phyloP scores from a whole-genome alignment of 2,888 invertebrate genomes.

The Actias luna region DNA sequence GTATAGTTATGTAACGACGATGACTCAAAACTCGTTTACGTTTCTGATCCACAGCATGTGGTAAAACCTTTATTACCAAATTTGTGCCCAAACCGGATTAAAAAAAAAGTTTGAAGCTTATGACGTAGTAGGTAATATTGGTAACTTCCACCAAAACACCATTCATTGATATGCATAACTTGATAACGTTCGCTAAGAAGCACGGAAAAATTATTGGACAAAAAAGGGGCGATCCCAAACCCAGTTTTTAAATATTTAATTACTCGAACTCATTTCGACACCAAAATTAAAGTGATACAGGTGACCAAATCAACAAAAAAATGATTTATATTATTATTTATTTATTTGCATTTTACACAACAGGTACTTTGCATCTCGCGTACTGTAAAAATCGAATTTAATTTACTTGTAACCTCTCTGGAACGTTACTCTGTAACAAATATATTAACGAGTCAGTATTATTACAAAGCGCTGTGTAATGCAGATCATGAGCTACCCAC shows the following conservation, averaged over 20 bases:
- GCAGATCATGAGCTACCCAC: constrained; percentile 58
- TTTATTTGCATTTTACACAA: neutral
- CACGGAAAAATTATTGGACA: neutral
- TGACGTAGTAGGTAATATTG: too few relatives aligned
- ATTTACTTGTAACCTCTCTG: constrained; percentile 47
- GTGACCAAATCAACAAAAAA: neutral
- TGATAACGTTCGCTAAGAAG: too few relatives aligned
- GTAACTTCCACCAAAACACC: too few relatives aligned
- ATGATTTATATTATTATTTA: neutral
- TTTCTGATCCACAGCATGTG: too few relatives aligned
- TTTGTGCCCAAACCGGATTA: too few relatives aligned
- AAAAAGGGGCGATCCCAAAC: neutral
- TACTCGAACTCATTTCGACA: neutral
- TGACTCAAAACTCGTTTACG: too few relatives aligned
- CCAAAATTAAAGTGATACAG: neutral
- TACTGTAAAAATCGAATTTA: neutral
- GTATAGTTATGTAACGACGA: too few relatives aligned
- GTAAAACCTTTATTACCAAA: too few relatives aligned
- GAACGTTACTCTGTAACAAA: constrained; percentile 61
- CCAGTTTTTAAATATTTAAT: neutral
- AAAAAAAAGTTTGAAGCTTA: too few relatives aligned
- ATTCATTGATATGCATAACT: too few relatives aligned
- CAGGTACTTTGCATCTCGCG: neutral
- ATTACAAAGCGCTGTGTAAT: neutral
- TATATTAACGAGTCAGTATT: constrained; percentile 16